Evolutionary conservation across 2,113 vertebrate species (phyloP).

Genomic region (Cheirogaleus medius): DNA sequence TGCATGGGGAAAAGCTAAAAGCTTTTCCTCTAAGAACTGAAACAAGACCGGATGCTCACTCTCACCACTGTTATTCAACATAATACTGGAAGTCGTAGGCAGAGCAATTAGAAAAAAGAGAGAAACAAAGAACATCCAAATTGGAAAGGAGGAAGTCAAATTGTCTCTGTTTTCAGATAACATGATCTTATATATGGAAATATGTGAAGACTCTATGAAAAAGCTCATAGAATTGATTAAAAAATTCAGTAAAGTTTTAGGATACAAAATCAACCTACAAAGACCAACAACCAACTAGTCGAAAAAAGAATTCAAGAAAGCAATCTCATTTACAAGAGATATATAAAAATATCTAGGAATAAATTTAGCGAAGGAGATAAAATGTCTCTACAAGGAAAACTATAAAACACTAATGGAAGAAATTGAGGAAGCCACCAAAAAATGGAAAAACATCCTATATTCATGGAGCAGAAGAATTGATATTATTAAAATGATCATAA

Average conservation of each 20-base stretch:
- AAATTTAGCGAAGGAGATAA: neutral
- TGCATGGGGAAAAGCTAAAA: neutral
- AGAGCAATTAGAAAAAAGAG: neutral
- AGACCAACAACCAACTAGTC: neutral
- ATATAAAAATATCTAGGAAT: neutral
- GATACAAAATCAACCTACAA: neutral
- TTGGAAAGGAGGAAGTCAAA: neutral
- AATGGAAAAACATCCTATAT: neutral
- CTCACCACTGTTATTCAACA: neutral
- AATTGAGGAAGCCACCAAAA: neutral
- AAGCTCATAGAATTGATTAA: neutral
- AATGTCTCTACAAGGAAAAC: neutral
- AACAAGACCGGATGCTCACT: neutral
- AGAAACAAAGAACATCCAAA: neutral
- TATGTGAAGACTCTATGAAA: neutral
- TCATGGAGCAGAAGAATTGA: neutral
- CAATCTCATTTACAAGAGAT: neutral
- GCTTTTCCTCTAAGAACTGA: neutral
- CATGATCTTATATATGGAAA: neutral
- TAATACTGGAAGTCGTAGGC: neutral
- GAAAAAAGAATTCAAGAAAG: neutral
- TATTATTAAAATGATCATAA: neutral
- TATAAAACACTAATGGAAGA: neutral
- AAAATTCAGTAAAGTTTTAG: neutral
- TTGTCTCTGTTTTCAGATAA: neutral